Percentiles rank a stretch among this genome's conserved stretches.
Evolutionary conservation across 2,888 invertebrate genomes (phyloP).

Genomic region (Ochropleura plecta): DNA sequence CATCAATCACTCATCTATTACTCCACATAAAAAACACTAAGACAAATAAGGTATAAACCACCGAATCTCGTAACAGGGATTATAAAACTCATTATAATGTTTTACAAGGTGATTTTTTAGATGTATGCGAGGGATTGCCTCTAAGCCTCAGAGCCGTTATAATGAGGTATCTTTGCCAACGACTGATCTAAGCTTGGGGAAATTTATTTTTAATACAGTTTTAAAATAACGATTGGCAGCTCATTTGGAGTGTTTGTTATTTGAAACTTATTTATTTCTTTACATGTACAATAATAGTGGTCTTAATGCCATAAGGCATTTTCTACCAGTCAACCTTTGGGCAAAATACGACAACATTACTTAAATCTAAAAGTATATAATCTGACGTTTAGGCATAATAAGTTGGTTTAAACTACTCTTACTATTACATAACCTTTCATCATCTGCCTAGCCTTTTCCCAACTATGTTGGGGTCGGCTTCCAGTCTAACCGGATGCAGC

Average conservation of each 20-base stretch:
- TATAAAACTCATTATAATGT: conserved; percentile 74
- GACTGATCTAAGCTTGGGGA: conserved; percentile 37
- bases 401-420: background rate
- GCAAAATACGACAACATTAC: too few species aligned
- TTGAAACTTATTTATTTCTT: too few species aligned
- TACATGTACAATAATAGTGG: too few species aligned
- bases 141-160: conserved; percentile 67
- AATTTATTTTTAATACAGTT: conserved; percentile 51
- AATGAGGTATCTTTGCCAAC: conserved; percentile 65
- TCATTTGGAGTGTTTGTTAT: conserved; percentile 11
- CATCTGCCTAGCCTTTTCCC: too few species aligned
- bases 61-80: conserved; percentile 64
- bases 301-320: too few species aligned
- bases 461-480: too few species aligned
- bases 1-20: background rate
- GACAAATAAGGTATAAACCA: conserved; percentile 66
- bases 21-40: conserved; percentile 10
- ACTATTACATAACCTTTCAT: accelerated
- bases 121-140: conserved; percentile 67
- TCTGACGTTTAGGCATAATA: background rate
- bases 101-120: conserved; percentile 72
- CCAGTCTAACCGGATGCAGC: too few species aligned
- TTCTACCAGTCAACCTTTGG: too few species aligned
- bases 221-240: conserved; percentile 41
- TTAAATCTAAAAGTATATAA: background rate